Conservation (phyloP, 2,888 invertebrate genomes). For the Eugnorisma glareosa region DNA sequence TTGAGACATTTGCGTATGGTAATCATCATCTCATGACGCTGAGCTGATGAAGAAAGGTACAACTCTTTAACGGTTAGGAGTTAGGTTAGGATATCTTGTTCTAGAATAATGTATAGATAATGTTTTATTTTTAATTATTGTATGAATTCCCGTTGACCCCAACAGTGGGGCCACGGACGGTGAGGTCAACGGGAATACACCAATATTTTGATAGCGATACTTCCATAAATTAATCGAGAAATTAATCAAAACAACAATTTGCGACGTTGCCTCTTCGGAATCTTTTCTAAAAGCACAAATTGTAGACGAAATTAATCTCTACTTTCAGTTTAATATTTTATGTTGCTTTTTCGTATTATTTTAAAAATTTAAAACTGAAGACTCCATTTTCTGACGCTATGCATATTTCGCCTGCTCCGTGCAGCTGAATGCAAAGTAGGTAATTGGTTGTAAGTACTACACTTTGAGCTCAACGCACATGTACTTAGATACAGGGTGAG, state of each 20-base stretch:
- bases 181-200: too few relatives aligned
- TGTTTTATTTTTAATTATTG: too few relatives aligned
- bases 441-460: slow-evolving; percentile 34
- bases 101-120: too few relatives aligned
- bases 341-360: neutral
- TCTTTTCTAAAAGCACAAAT: neutral
- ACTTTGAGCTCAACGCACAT: neutral
- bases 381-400: slow-evolving; percentile 3
- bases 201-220: neutral
- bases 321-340: neutral
- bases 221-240: neutral
- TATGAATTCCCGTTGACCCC: too few relatives aligned
- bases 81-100: too few relatives aligned
- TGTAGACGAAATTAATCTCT: neutral
- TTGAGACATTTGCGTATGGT: too few relatives aligned
- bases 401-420: neutral
- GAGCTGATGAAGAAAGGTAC: too few relatives aligned
- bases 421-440: slow-evolving; percentile 23
- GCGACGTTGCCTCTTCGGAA: neutral
- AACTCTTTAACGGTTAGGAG: too few relatives aligned
- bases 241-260: neutral
- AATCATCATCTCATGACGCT: too few relatives aligned
- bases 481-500: too few relatives aligned
- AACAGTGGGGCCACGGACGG: too few relatives aligned
- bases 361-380: neutral